These are phyloP conservation scores for Halichoeres trimaculatus DNA, from an alignment of 2,113 vertebrate genomes.

Conservation along the genomic window DNA sequence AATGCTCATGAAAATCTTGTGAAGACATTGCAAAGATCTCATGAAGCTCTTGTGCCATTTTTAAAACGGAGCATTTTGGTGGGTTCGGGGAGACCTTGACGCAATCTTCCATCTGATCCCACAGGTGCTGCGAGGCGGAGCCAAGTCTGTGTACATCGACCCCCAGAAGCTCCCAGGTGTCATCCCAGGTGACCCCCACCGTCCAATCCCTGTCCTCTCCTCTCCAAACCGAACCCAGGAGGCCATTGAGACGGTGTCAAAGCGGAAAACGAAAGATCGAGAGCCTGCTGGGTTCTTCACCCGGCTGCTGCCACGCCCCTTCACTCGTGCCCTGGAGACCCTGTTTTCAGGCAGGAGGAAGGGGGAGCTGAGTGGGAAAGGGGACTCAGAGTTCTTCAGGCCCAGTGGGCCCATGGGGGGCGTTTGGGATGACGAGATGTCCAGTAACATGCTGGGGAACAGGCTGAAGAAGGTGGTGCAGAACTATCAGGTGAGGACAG, in stretches of 20 bases:
- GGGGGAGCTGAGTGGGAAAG: conserved; percentile 59
- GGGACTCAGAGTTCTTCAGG: conserved; percentile 74
- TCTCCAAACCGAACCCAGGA: conserved; percentile 68
- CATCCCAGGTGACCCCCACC: conserved; percentile 80
- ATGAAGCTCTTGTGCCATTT: no score
- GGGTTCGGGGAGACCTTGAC: no score
- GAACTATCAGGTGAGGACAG: conserved; percentile 83
- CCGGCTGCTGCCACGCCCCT: conserved; percentile 73
- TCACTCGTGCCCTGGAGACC: conserved; percentile 73
- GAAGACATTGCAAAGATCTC: no score
- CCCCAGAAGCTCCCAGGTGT: conserved; percentile 83
- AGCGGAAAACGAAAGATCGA: conserved; percentile 38
- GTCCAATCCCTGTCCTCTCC: conserved; percentile 83
- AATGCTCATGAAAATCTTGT: no score
- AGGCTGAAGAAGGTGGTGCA: conserved; percentile 83
- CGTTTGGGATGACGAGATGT: conserved; percentile 85
- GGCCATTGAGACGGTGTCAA: conserved; percentile 8
- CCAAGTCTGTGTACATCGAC: conserved; percentile 78
- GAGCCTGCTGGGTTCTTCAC: conserved; percentile 65
- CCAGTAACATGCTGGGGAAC: conserved; percentile 79
- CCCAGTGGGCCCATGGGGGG: conserved; percentile 68
- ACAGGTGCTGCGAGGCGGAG: conserved; percentile 78
- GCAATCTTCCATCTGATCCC: no score
- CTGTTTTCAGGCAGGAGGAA: conserved; percentile 68
- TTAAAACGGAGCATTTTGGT: no score